Evolutionary conservation across 2,113 vertebrate genomes (phyloP).

Genomic region (Gobiocypris rarus): DNA sequence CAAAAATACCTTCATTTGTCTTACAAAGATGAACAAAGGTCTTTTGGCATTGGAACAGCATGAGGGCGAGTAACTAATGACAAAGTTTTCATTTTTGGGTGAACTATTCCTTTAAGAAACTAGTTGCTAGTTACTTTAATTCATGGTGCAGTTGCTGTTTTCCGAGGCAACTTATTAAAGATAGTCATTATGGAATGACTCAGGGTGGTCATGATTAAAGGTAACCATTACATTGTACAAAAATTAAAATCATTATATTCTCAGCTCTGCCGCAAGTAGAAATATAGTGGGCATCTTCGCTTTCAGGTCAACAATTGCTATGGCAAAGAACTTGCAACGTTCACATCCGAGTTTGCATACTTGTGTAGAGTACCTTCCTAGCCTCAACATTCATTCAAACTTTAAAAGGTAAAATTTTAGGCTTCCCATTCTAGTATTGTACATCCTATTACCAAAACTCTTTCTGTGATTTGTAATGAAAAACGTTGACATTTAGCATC

Average conservation of each 20-base stretch:
- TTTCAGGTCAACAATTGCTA: background rate
- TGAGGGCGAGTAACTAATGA: too few relatives aligned
- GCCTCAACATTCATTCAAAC: too few relatives aligned
- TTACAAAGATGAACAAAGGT: too few relatives aligned
- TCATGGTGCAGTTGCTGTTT: background rate
- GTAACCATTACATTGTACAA: too few relatives aligned
- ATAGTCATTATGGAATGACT: background rate
- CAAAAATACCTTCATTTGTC: too few relatives aligned
- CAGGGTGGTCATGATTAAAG: background rate
- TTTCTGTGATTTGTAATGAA: background rate
- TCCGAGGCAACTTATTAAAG: background rate
- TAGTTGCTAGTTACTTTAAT: background rate
- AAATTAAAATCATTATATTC: too few relatives aligned
- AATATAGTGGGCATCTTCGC: background rate
- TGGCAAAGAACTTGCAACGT: too few relatives aligned
- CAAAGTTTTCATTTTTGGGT: too few relatives aligned
- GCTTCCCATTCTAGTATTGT: background rate
- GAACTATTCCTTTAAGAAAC: too few relatives aligned
- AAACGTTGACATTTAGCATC: background rate
- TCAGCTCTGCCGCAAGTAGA: background rate
- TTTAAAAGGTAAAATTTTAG: background rate
- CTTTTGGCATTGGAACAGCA: too few relatives aligned
- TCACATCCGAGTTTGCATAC: background rate
- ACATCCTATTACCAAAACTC: background rate
- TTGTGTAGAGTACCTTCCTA: background rate